Base-by-base conservation (phyloP, 2,797 vertebrate genomes). In the Anableps anableps region DNA sequence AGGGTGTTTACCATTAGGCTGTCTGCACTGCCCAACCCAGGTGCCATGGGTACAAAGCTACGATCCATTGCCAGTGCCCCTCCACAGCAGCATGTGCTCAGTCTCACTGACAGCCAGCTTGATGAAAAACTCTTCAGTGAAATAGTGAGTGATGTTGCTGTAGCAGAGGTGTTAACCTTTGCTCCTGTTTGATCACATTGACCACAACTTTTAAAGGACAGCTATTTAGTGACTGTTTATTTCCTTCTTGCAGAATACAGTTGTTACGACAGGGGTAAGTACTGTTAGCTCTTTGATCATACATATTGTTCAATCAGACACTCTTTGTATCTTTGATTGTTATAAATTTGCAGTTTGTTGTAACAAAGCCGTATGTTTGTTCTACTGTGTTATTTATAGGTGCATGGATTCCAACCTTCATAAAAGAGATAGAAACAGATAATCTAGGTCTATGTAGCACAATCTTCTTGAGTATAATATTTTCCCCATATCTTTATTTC, bases 1-100 rank as follows among this genome's bases (percentile, higher is more conserved):
- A 87, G 89, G n/a, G 88, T 98, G 86, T 96, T 97, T 82, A 90
- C 95, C 43, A 93, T 98, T 70, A 91, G 95, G 72, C 95, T 97
- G 86, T 95, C 96, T 1, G 85, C 41, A 14, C 77, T 38, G 43
- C 84, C 83, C 4, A 83, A 72, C 76, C 87, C 94, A 1, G 85
- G 88, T 0, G 88, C 94, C 43, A 88, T 94, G 74, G 86, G 88
- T 75, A 79, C 90, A 79, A 96, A 94, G 81, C 92, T 98, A 60
- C 94, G 83, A 36, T 85, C 94, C 75, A 93, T 99, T 60, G 96
- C 97, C 89, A 97, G 96, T 4, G 92, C 94, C 75, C 93, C 93
- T 0, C 83, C 95, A 9, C 94, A 92, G 75, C 95, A 95, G 70
- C 90, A 87, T 3, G 77, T 97, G 38, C 85, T 96, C 26, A 95